Base-by-base conservation (phyloP, 1,140 invertebrate genomes). In the Euborellia annulipes region DNA sequence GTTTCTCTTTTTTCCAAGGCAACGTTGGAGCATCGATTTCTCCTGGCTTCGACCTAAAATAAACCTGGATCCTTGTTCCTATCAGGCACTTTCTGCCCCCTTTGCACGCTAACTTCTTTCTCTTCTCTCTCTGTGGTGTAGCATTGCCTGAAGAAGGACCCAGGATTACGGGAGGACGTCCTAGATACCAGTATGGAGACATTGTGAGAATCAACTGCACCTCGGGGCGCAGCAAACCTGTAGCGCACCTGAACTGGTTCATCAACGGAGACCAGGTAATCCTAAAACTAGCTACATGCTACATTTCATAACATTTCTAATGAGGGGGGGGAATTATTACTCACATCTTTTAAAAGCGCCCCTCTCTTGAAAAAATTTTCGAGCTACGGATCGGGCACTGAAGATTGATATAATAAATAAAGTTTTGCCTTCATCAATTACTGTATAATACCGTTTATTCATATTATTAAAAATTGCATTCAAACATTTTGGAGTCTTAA, bases 261-360 rank as follows among this genome's bases (percentile, higher is more conserved):
- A 83, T 91, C 57, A 92, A 92, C 56, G 83, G 82, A 27, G 79
- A 87, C 54, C 76, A 76, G 54, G 83, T 83, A 55, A n/a, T n/a
- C n/a, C n/a, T n/a, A n/a, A n/a, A n/a, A n/a, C n/a, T n/a, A n/a
- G n/a, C n/a, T n/a, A n/a, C n/a, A n/a, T n/a, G n/a, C n/a, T n/a
- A n/a, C n/a, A n/a, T n/a, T n/a, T n/a, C n/a, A n/a, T n/a, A n/a
- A n/a, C n/a, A n/a, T n/a, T n/a, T n/a, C n/a, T n/a, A n/a, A n/a
- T n/a, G n/a, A n/a, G n/a, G n/a, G n/a, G n/a, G n/a, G n/a, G n/a
- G n/a, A n/a, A n/a, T n/a, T n/a, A n/a, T n/a, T n/a, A n/a, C n/a
- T n/a, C n/a, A n/a, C n/a, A n/a, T n/a, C n/a, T n/a, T n/a, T n/a
- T n/a, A n/a, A n/a, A n/a, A n/a, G n/a, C n/a, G n/a, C n/a, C n/a